Base-by-base conservation (phyloP, 2,113 vertebrate species). In the Rhodinocichla rosea region DNA sequence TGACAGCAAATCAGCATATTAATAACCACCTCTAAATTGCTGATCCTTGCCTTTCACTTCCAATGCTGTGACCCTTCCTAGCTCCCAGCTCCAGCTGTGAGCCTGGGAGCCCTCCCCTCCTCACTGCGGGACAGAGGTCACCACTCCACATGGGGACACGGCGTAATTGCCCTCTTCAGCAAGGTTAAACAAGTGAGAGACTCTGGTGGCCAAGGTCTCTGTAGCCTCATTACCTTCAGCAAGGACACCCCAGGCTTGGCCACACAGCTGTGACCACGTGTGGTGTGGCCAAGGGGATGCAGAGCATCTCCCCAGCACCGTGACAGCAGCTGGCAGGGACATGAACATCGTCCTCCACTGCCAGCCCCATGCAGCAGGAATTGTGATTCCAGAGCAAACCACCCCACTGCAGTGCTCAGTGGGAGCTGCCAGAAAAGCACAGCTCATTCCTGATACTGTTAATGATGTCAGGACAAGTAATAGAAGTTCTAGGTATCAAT, bases 1-100 rank as follows among this genome's bases (percentile, higher is more conserved):
- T 79, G 92, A 96, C 84, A 83, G 88, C 93, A 91, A 84, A 94
- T 96, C 95, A 95, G 76, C 91, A 95, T 96, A 94, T 94, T 96
- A 93, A 97, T 79, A 83, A 76, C 78, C 74, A 52, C 47, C 40
- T 90, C 65, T 74, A 93, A 92, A 87, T 33, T 89, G 85, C 83
- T 92, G 84, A 95, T 93, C 68, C 69, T 74, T 76, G 71, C 88
- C 83, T 93, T 87, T 94, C 90, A 64, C 68, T 95, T 74, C 40
- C 63, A 80, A 6, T 64, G 60, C 85, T 42, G n/a, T 85, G 42
- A 89, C 64, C 88, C 42, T 52, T 56, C 37, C 76, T 3, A 64
- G 89, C 95, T 93, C 87, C 91, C 77, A 75, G 3, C 69, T 79
- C n/a, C 4, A 1, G 63, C 52, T 42, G 15, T 24, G 35, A 77